phyloP scores from a whole-genome alignment of 1,140 invertebrate species.

The Ips typographus region DNA sequence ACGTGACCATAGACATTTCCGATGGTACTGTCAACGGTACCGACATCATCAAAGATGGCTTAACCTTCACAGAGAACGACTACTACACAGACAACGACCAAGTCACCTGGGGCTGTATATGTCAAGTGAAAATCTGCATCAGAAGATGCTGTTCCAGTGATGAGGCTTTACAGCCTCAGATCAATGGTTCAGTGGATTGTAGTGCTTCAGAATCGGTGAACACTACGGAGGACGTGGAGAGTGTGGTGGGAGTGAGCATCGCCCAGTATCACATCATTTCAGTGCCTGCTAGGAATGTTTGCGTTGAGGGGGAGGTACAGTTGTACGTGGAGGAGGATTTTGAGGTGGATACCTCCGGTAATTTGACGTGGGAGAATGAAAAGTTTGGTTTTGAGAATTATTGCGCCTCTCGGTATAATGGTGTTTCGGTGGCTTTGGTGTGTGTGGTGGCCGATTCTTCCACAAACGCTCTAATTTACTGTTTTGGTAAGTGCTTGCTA shows the following conservation, averaged over 20 bases:
- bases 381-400: neutral
- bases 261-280: constrained; percentile 7
- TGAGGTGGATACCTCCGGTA: neutral
- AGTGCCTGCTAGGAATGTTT: neutral
- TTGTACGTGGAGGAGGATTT: neutral
- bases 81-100: constrained; percentile 23
- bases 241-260: neutral
- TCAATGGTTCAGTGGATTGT: neutral
- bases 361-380: neutral
- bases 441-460: neutral
- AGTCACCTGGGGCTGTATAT: constrained; percentile 34
- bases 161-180: neutral
- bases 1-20: constrained; percentile 26
- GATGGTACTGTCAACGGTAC: constrained; percentile 24
- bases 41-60: constrained; percentile 32
- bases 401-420: neutral
- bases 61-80: constrained; percentile 25
- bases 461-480: neutral
- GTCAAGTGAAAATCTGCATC: constrained; percentile 32
- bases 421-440: neutral
- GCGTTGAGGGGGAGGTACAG: neutral
- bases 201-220: neutral
- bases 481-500: neutral
- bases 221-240: neutral
- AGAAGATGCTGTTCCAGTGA: constrained; percentile 34